These are phyloP conservation scores for Coelinius sp. DNA, from an alignment of 2,888 invertebrate species.

Conservation along the genomic window DNA sequence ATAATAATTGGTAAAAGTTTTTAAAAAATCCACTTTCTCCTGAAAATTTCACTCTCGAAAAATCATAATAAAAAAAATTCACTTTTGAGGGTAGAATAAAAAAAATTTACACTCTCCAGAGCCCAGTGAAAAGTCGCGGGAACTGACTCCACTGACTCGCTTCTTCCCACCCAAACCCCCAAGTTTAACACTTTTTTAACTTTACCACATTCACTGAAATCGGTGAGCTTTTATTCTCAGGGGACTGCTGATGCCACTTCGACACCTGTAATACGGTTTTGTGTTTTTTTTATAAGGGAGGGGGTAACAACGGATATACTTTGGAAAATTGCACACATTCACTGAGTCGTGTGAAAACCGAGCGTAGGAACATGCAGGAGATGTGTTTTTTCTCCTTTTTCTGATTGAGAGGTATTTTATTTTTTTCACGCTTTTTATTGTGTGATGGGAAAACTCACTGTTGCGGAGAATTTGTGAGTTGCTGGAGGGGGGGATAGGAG, in stretches of 20 bases:
- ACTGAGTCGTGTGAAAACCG: background rate
- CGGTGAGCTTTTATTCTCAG: background rate
- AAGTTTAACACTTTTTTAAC: background rate
- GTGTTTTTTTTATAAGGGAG: background rate
- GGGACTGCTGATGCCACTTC: background rate
- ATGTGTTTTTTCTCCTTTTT: background rate
- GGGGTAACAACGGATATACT: background rate
- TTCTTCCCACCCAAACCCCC: conserved; percentile 11
- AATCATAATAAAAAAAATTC: background rate
- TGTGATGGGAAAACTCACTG: conserved; percentile 11
- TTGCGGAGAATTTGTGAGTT: conserved; percentile 23
- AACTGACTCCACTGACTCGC: conserved; percentile 10
- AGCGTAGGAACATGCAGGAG: background rate
- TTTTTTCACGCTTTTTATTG: conserved; percentile 11
- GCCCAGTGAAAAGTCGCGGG: conserved; percentile 16
- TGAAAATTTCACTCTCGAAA: background rate
- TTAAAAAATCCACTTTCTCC: background rate
- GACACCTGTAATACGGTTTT: conserved; percentile 1
- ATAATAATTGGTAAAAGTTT: background rate
- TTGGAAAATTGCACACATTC: background rate
- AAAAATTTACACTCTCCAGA: background rate
- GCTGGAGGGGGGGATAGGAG: conserved; percentile 5
- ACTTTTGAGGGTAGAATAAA: background rate
- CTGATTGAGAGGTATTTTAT: background rate
- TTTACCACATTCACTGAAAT: background rate